These are phyloP conservation scores for Conomelus anceps DNA, from an alignment of 2,888 invertebrate species.

Conservation along the genomic window DNA sequence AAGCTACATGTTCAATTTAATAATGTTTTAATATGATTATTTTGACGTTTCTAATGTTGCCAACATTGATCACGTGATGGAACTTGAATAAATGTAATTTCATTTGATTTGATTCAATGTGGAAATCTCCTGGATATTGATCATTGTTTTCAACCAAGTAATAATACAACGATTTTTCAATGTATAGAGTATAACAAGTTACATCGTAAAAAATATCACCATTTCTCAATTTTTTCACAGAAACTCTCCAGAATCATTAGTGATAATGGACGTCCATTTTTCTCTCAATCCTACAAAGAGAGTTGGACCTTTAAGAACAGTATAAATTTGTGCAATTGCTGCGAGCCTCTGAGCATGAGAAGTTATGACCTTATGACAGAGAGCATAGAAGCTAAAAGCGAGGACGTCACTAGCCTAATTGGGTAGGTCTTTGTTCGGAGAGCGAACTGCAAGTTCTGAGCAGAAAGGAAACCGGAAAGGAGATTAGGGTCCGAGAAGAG, in stretches of 20 bases:
- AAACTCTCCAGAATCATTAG: not conserved
- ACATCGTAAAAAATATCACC: no score
- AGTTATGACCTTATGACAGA: not conserved
- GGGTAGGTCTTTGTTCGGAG: not conserved
- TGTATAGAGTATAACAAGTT: no score
- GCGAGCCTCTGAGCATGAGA: not conserved
- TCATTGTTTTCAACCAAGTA: no score
- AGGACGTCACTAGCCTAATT: not conserved
- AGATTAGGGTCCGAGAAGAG: conserved; percentile 9
- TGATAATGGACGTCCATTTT: not conserved
- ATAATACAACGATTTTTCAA: no score
- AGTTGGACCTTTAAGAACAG: not conserved
- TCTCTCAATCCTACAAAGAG: not conserved
- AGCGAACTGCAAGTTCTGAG: not conserved
- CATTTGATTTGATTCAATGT: no score
- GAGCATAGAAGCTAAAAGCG: not conserved
- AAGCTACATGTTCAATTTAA: no score
- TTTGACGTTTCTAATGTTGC: no score
- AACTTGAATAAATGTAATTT: no score
- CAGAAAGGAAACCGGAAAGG: not conserved
- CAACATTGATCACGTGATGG: no score
- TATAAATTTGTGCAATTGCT: not conserved
- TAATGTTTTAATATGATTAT: no score
- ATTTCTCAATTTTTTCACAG: not conserved
- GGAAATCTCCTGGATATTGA: no score